Evolutionary conservation across 2,888 invertebrate genomes (phyloP).

Genomic region (Geophilus truncorum): DNA sequence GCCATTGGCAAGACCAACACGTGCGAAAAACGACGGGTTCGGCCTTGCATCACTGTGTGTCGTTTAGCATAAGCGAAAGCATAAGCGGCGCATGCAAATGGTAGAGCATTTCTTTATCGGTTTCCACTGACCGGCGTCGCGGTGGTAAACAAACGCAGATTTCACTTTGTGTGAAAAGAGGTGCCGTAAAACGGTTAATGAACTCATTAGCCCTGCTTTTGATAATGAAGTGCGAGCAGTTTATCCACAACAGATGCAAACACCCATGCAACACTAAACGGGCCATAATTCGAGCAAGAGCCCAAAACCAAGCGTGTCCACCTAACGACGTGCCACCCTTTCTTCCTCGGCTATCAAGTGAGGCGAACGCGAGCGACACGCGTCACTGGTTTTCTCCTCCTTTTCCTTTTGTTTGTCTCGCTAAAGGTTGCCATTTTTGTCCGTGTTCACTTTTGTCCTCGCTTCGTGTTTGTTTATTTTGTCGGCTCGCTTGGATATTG

Average conservation of each 20-base stretch:
- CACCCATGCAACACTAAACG: background rate
- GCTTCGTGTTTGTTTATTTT: background rate
- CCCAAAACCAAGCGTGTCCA: background rate
- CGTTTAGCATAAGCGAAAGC: too few relatives aligned
- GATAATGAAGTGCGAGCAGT: background rate
- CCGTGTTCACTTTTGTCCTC: background rate
- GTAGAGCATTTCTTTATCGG: background rate
- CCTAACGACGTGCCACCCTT: background rate
- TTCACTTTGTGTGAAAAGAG: too few relatives aligned
- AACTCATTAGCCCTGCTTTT: background rate
- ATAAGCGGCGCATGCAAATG: conserved; percentile 23
- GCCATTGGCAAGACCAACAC: conserved; percentile 31
- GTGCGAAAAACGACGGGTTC: conserved; percentile 32
- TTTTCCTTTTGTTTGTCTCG: background rate
- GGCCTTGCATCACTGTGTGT: too few relatives aligned
- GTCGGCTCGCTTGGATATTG: background rate
- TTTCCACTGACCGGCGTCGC: background rate
- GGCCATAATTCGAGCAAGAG: background rate
- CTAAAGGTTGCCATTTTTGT: background rate
- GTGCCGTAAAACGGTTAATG: background rate
- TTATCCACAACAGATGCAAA: background rate
- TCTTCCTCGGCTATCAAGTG: background rate
- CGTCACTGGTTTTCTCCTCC: background rate
- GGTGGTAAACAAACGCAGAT: background rate
- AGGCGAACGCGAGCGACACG: background rate